A percentile compares a stretch with the other conserved stretches of the same genome.
Evolutionary conservation across 2,888 invertebrate genomes (phyloP).

Genomic region (Aphidius colemani): DNA sequence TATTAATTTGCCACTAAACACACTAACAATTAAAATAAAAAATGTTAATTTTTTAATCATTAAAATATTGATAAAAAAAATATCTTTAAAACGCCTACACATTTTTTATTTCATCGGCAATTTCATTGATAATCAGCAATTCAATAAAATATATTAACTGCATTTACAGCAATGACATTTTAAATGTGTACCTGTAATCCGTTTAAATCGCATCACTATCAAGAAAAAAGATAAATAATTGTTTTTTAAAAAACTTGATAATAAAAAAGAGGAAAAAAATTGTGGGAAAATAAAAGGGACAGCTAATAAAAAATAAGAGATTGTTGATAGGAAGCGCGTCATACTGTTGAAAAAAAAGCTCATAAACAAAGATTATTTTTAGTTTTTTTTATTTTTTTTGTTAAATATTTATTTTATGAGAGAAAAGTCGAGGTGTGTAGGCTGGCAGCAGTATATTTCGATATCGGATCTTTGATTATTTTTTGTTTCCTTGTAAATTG

Average conservation of each 20-base stretch:
- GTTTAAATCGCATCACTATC: conserved; percentile 6
- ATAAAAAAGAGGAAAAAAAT: background rate
- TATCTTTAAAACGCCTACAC: too few species aligned
- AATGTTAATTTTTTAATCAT: too few species aligned
- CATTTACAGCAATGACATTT: too few species aligned
- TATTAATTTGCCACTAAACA: too few species aligned
- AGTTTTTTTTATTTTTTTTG: too few species aligned
- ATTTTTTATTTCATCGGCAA: too few species aligned
- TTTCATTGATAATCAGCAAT: too few species aligned
- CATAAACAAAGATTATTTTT: background rate
- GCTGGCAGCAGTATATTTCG: conserved; percentile 9
- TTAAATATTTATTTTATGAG: background rate
- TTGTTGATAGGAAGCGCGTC: background rate
- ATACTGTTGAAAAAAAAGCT: too few species aligned
- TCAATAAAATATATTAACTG: too few species aligned
- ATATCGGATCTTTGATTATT: conserved; percentile 9
- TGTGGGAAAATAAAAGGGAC: background rate
- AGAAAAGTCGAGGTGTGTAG: conserved; percentile 5
- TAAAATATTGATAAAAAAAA: too few species aligned
- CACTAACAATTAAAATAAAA: too few species aligned
- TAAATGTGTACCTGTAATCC: conserved; percentile 13
- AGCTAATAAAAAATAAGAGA: background rate
- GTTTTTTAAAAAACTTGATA: background rate
- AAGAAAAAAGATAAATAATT: conserved; percentile 13
- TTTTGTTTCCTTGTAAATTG: background rate